Conservation (phyloP, 2,888 invertebrate genomes). For the Neocrepidodera transversa region DNA sequence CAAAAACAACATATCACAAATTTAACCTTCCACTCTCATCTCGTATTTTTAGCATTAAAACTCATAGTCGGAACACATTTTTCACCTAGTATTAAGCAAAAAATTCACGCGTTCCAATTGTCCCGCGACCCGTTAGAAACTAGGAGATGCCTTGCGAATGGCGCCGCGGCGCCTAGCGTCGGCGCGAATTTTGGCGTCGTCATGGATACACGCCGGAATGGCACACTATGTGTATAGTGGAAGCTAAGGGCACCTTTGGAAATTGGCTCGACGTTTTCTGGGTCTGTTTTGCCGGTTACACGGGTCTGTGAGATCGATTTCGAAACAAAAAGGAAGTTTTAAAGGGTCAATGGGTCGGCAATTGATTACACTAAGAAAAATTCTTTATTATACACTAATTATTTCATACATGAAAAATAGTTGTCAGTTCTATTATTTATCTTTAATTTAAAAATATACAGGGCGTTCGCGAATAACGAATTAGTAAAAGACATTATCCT, state of each 20-base stretch:
- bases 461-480: no score
- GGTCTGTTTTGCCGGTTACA: not conserved
- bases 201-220: slow-evolving; percentile 21
- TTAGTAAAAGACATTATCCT: no score
- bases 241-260: not conserved
- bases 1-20: no score
- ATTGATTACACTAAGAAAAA: no score
- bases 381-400: no score
- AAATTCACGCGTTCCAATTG: slow-evolving; percentile 23
- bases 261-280: not conserved
- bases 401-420: no score
- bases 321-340: not conserved
- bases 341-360: not conserved
- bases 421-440: no score
- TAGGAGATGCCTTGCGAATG: slow-evolving; percentile 28
- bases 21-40: not conserved
- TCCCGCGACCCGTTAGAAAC: slow-evolving; percentile 32
- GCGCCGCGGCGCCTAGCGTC: slow-evolving; percentile 25
- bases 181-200: slow-evolving; percentile 29
- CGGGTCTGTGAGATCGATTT: not conserved
- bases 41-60: not conserved
- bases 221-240: slow-evolving; percentile 1
- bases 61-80: not conserved
- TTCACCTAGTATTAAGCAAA: not conserved
- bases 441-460: no score